phyloP scores from a whole-genome alignment of 2,113 vertebrate species.

The Suricata suricatta region DNA sequence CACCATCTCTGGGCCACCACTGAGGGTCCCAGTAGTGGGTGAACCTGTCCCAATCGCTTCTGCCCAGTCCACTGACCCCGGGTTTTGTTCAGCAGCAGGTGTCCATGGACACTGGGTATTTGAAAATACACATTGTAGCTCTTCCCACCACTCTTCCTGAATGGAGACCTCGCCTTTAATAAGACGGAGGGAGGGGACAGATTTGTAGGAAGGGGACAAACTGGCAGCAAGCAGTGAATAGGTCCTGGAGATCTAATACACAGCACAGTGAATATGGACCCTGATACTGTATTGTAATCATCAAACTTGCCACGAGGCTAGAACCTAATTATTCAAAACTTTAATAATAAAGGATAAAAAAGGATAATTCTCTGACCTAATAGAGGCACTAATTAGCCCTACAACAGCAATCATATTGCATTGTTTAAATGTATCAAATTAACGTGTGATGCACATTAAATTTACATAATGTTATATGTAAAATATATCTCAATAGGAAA shows the following conservation, averaged over 20 bases:
- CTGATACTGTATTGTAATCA: background rate
- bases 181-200: too few species aligned
- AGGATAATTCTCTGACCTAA: background rate
- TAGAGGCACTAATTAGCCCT: background rate
- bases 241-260: background rate
- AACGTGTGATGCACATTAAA: background rate
- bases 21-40: too few species aligned
- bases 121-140: background rate
- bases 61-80: background rate
- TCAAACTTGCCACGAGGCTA: background rate
- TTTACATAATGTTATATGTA: background rate
- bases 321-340: background rate
- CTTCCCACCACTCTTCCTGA: background rate
- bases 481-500: background rate
- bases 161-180: background rate
- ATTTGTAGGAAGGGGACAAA: background rate
- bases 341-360: background rate
- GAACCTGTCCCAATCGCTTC: fast-evolving
- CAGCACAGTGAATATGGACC: background rate
- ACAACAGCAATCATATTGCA: background rate
- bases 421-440: background rate
- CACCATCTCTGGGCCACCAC: background rate
- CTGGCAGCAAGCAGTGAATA: background rate
- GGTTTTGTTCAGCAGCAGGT: background rate
- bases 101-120: background rate